Percentiles rank a stretch among this genome's conserved stretches.
These are phyloP conservation scores for Stegodyphus dumicola DNA, from an alignment of 1,140 invertebrate genomes.

Conservation along the genomic window DNA sequence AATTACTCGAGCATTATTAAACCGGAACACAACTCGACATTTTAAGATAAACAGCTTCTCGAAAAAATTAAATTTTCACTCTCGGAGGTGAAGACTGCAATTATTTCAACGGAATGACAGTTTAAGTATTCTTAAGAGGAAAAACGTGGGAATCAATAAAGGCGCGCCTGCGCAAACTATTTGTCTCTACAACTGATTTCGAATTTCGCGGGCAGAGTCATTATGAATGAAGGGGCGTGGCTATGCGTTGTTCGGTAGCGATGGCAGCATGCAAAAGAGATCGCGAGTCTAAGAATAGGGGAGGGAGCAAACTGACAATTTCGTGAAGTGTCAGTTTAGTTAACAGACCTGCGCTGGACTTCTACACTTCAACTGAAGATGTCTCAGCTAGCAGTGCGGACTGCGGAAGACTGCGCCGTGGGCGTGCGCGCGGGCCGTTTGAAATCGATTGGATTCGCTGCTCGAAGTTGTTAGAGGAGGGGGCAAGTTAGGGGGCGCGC, in stretches of 20 bases:
- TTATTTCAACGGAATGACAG: too few species aligned
- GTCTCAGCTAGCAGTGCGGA: conserved; percentile 48
- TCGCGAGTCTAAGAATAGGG: too few species aligned
- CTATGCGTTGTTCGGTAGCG: conserved; percentile 10
- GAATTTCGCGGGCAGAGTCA: conserved; percentile 5
- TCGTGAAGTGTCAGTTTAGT: conserved; percentile 23
- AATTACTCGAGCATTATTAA: too few species aligned
- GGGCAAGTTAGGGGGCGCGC: conserved; percentile 37
- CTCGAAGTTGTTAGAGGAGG: conserved; percentile 2
- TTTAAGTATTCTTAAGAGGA: background rate
- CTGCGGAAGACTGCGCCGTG: conserved; percentile 49
- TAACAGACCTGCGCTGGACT: conserved; percentile 33
- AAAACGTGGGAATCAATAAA: conserved; percentile 28
- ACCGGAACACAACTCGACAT: too few species aligned
- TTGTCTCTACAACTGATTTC: background rate
- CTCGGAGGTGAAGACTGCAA: too few species aligned
- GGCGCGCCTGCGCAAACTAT: conserved; percentile 5
- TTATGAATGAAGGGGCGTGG: conserved; percentile 4
- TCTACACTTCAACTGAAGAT: conserved; percentile 17
- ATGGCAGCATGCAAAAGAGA: conserved; percentile 7
- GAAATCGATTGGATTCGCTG: conserved; percentile 56
- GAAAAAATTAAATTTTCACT: too few species aligned
- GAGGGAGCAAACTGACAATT: background rate
- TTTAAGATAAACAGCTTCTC: too few species aligned
- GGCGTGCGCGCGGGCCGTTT: conserved; percentile 27